Conservation (phyloP, 2,888 invertebrate species). For the Nemotelus nigrinus region DNA sequence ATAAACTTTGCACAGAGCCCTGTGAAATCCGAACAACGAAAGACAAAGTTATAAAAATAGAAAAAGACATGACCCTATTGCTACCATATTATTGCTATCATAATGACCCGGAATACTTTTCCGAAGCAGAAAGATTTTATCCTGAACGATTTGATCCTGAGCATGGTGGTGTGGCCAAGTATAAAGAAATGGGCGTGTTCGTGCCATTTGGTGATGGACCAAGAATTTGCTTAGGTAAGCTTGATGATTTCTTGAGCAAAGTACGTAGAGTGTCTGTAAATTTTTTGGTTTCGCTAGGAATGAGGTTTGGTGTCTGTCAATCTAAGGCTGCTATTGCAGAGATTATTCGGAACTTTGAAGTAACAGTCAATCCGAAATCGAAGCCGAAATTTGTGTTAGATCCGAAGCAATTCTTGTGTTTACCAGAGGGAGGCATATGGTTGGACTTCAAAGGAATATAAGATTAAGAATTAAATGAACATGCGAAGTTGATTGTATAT, state of each 20-base stretch:
- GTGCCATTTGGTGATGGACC: slow-evolving; percentile 62
- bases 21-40: slow-evolving; percentile 54
- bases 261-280: background rate
- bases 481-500: no score
- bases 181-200: slow-evolving; percentile 58
- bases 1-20: slow-evolving; percentile 56
- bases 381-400: slow-evolving; percentile 58
- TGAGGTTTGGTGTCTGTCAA: slow-evolving; percentile 61
- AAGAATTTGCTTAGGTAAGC: slow-evolving; percentile 59
- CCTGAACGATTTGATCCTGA: slow-evolving; percentile 60
- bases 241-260: background rate
- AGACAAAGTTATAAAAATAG: slow-evolving; percentile 55
- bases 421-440: slow-evolving; percentile 58
- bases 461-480: background rate
- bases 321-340: slow-evolving; percentile 60
- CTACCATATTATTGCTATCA: slow-evolving; percentile 58
- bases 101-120: slow-evolving; percentile 57
- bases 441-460: slow-evolving; percentile 54
- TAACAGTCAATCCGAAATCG: slow-evolving; percentile 59
- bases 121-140: slow-evolving; percentile 56
- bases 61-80: slow-evolving; percentile 54
- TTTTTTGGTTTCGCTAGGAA: slow-evolving; percentile 54
- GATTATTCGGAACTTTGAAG: slow-evolving; percentile 59
- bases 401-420: slow-evolving; percentile 54
- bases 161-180: slow-evolving; percentile 58